Conservation (phyloP, 2,113 vertebrate species). For the Isichthys henryi region DNA sequence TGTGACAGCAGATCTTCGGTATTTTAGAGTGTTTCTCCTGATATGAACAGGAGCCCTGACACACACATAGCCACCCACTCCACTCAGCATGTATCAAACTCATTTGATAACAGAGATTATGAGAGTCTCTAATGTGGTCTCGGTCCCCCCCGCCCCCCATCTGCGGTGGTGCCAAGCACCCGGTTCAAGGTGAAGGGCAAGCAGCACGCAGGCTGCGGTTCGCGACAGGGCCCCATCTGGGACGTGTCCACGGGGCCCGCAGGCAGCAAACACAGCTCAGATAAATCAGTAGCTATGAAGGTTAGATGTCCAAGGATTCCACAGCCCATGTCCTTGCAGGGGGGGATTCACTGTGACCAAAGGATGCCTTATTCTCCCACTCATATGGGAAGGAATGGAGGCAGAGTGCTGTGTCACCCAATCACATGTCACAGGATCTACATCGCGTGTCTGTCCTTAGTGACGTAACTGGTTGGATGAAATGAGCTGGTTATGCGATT, state of each 20-base stretch:
- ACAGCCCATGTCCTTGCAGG: background rate
- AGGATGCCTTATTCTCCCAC: background rate
- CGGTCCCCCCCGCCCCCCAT: background rate
- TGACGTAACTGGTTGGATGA: background rate
- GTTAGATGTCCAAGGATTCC: background rate
- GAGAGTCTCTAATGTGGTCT: background rate
- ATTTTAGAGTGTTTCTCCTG: background rate
- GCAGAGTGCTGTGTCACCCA: background rate
- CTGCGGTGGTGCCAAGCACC: background rate
- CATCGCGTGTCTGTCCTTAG: background rate
- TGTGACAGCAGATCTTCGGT: background rate
- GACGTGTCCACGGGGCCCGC: background rate
- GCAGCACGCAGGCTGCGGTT: too few relatives aligned
- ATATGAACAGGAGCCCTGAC: background rate
- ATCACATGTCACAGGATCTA: background rate
- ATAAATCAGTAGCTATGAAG: constrained; percentile 8
- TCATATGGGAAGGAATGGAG: background rate
- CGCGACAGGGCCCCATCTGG: background rate
- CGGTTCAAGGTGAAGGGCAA: constrained; percentile 4
- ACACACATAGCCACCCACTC: background rate
- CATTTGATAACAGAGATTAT: background rate
- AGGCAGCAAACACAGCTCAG: background rate
- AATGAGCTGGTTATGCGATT: background rate
- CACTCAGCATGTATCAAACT: background rate
- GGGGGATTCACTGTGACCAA: background rate